Evolutionary conservation across 2,888 invertebrate species (phyloP).

Genomic region (Nephrocerus scutellatus): DNA sequence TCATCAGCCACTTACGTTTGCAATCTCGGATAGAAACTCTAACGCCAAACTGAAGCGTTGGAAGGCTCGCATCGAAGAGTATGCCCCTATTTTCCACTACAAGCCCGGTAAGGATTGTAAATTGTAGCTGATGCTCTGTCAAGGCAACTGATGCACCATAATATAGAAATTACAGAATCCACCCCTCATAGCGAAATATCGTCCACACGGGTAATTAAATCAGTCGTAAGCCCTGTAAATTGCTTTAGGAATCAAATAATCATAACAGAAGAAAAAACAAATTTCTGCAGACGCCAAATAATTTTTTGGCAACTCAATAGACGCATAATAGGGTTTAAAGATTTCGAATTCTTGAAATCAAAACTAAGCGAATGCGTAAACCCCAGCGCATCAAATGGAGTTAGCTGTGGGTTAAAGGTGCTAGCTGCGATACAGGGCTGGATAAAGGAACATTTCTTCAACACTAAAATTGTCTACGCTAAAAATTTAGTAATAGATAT

Average conservation of each 20-base stretch:
- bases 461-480: too few relatives aligned
- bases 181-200: constrained; percentile 14
- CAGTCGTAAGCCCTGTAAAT: constrained; percentile 9
- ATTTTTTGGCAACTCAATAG: too few relatives aligned
- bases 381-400: constrained; percentile 10
- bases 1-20: constrained; percentile 14
- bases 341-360: too few relatives aligned
- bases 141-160: constrained; percentile 13
- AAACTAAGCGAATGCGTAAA: constrained; percentile 14
- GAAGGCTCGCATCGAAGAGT: constrained; percentile 11
- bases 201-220: constrained; percentile 9
- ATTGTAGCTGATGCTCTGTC: constrained; percentile 20
- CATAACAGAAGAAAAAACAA: constrained; percentile 8
- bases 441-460: too few relatives aligned
- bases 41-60: constrained; percentile 16
- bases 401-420: constrained; percentile 8
- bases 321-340: too few relatives aligned
- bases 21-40: constrained; percentile 10
- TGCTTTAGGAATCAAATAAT: constrained; percentile 18
- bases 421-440: constrained; percentile 14
- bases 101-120: constrained; percentile 7
- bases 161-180: constrained; percentile 3
- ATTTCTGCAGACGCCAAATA: too few relatives aligned
- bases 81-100: constrained; percentile 7
- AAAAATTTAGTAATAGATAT: too few relatives aligned